These are phyloP conservation scores for Archips crataeganus DNA, from an alignment of 2,888 invertebrate species.

Conservation along the genomic window DNA sequence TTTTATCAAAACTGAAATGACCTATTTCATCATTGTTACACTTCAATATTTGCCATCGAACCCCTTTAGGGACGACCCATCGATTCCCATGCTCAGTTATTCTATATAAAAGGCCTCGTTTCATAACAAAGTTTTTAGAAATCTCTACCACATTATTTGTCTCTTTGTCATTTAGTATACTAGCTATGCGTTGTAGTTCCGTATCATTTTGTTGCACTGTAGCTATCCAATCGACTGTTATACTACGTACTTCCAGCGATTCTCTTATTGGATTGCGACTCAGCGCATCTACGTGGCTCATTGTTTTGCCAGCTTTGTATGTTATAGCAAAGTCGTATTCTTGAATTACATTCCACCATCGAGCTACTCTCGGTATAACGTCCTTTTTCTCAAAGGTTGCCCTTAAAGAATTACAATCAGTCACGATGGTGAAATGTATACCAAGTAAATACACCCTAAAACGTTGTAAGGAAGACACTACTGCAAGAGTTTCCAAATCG, in stretches of 20 bases:
- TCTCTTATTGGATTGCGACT: constrained; percentile 49
- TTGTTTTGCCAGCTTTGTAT: constrained; percentile 53
- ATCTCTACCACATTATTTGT: background rate
- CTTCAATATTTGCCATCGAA: background rate
- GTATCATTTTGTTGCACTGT: background rate
- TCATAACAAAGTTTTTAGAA: background rate
- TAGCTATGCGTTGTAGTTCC: background rate
- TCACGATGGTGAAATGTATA: constrained; percentile 46
- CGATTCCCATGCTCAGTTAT: background rate
- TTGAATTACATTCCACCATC: constrained; percentile 57
- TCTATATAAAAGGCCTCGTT: background rate
- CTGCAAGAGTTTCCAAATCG: constrained; percentile 52
- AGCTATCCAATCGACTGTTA: background rate
- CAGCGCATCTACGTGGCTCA: constrained; percentile 58
- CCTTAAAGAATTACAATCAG: constrained; percentile 55
- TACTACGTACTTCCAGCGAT: background rate
- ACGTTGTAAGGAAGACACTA: constrained; percentile 45
- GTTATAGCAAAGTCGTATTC: constrained; percentile 55
- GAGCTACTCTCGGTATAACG: constrained; percentile 52
- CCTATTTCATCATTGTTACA: background rate
- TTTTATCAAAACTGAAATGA: background rate
- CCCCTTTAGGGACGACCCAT: background rate
- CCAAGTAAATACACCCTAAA: constrained; percentile 50
- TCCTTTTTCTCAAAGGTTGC: constrained; percentile 52
- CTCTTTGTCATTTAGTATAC: background rate